Conservation (phyloP, 2,113 vertebrate genomes). For the Anseranas semipalmata region DNA sequence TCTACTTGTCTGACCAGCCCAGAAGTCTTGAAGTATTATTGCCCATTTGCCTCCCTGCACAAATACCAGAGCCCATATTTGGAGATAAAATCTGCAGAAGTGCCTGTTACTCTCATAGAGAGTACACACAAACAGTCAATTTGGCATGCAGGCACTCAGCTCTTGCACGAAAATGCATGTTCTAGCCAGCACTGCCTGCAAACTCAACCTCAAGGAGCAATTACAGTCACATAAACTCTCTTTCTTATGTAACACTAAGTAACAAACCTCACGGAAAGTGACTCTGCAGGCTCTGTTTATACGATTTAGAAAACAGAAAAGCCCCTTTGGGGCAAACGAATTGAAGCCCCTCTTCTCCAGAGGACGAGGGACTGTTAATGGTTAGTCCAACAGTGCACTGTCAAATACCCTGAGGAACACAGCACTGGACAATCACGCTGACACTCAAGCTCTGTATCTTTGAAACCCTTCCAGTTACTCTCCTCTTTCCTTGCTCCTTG, state of each 20-base stretch:
- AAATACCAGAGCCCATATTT: neutral
- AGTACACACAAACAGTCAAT: neutral
- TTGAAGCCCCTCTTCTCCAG: neutral
- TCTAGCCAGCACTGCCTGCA: conserved; percentile 34
- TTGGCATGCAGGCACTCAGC: neutral
- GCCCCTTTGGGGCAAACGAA: neutral
- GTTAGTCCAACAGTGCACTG: neutral
- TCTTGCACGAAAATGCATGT: neutral
- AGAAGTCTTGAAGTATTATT: neutral
- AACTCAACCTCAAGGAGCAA: conserved; percentile 48
- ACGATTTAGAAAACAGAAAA: neutral
- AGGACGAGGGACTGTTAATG: neutral
- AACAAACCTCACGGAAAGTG: neutral
- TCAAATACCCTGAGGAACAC: neutral
- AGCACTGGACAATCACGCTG: neutral
- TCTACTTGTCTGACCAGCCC: neutral
- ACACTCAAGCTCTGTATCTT: neutral
- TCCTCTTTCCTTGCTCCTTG: neutral
- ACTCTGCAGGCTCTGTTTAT: neutral
- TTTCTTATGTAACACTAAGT: neutral
- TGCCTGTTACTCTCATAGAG: neutral
- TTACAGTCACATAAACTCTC: neutral
- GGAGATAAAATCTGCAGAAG: neutral
- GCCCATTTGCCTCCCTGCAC: neutral
- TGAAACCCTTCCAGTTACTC: neutral